Base-by-base conservation (phyloP, 2,888 invertebrate genomes). In the Baccha elongata region DNA sequence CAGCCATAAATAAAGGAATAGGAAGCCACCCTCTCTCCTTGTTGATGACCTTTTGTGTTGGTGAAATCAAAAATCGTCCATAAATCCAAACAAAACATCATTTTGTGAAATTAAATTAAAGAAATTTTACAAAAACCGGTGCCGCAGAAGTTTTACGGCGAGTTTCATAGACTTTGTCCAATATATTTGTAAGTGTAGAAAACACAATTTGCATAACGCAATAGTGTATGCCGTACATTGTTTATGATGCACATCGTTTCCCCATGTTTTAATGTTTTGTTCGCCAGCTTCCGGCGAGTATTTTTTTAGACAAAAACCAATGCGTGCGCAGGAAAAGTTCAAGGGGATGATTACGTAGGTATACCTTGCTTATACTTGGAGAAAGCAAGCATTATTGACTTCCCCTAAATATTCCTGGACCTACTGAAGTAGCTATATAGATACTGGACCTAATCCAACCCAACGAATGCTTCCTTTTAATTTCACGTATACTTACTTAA, bases 241-340 rank as follows among this genome's bases (percentile, higher is more conserved):
- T n/a, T n/a, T n/a, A n/a, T n/a, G 76, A 71, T 72, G 50, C 50
- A 68, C 68, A 62, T 5, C 8, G 35, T 50, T 76, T 62, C 62
- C 40, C 75, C 69, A 29, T 60, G 42, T 58, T 44, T 29, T 11
- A 48, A 21, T 64, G 11, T 50, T 53, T 53, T 53, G 52, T 15
- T 67, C 21, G 40, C 40, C 44, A 40, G 42, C 75, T 55, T 75
- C 68, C 83, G 83, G 29, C 40, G 62, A 55, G 23, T 40, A 35
- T 52, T 29, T 55, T 40, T 29, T 5, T 5, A 17, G 29, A 29
- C 26, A 13, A 46, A 21, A 32, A 32, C 19, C 0, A 32, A 37
- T 85, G 84, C 85, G 85, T 85, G 85, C 85, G 85, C 85, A 85
- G 84, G 80, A 78, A 84, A 75, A 67, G 17, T 60, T 68, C 55